Conservation (phyloP, 2,888 invertebrate genomes). For the Timandra comae region DNA sequence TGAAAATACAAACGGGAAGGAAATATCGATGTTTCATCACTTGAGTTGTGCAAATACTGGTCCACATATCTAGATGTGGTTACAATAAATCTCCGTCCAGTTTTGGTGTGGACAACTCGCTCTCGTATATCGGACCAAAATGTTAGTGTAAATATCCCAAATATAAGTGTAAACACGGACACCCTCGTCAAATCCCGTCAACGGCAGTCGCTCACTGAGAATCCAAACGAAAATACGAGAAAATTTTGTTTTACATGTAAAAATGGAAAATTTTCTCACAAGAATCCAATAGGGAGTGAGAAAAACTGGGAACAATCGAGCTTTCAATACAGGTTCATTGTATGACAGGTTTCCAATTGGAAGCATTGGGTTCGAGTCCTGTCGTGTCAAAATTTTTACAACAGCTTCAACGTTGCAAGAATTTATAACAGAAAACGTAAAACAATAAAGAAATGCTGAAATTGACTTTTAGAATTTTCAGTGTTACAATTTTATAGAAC, state of each 20-base stretch:
- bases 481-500: too few relatives aligned
- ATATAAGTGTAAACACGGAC: constrained; percentile 22
- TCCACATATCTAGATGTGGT: too few relatives aligned
- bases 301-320: constrained; percentile 39
- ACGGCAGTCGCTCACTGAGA: constrained; percentile 52
- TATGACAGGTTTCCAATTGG: constrained; percentile 57
- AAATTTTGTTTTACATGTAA: constrained; percentile 72
- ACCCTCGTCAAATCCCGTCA: constrained; percentile 61
- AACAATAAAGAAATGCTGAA: too few relatives aligned
- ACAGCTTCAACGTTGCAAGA: too few relatives aligned
- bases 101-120: too few relatives aligned
- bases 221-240: constrained; percentile 60
- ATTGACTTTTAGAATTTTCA: too few relatives aligned
- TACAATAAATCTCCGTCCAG: too few relatives aligned
- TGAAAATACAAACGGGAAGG: too few relatives aligned
- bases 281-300: constrained; percentile 29
- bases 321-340: constrained; percentile 26
- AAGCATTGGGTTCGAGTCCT: constrained; percentile 35
- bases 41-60: too few relatives aligned
- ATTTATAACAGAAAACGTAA: too few relatives aligned
- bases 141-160: constrained; percentile 1
- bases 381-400: constrained; percentile 8
- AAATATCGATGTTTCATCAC: too few relatives aligned
- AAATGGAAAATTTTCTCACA: constrained; percentile 58
- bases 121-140: too few relatives aligned